phyloP scores from a whole-genome alignment of 1,140 invertebrate genomes.

The Trichomalopsis sarcophagae region DNA sequence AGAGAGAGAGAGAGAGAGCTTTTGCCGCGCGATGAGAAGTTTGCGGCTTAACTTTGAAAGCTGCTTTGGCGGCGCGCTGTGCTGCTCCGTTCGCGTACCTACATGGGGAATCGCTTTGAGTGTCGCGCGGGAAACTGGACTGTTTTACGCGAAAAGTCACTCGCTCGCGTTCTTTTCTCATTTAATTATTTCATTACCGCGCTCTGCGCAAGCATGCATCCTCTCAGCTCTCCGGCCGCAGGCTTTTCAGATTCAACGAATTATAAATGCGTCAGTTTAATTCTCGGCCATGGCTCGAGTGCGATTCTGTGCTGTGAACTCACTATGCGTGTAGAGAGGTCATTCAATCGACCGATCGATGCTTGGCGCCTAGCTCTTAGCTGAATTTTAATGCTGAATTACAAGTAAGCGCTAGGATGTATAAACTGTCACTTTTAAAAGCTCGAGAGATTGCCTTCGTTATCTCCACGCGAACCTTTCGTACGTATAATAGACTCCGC shows the following conservation, averaged over 20 bases:
- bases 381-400: slow-evolving; percentile 42
- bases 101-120: background rate
- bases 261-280: too few relatives aligned
- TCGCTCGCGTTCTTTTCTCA: too few relatives aligned
- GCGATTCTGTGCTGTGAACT: background rate
- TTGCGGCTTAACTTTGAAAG: background rate
- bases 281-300: too few relatives aligned
- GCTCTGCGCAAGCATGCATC: too few relatives aligned
- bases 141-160: background rate
- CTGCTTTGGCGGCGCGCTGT: background rate
- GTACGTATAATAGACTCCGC: slow-evolving; percentile 20
- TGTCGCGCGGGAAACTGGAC: background rate
- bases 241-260: too few relatives aligned
- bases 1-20: background rate
- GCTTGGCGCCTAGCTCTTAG: slow-evolving; percentile 17
- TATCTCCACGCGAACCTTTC: background rate
- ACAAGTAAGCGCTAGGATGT: slow-evolving; percentile 21
- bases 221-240: too few relatives aligned
- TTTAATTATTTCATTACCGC: too few relatives aligned
- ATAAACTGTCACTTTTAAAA: slow-evolving; percentile 38
- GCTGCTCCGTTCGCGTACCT: background rate
- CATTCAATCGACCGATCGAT: slow-evolving; percentile 43
- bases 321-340: background rate
- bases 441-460: slow-evolving; percentile 7
- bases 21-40: background rate